Evolutionary conservation across 2,113 vertebrate genomes (phyloP), one percentile per base, ranked within the genome.

Genomic region (Passer domesticus): DNA sequence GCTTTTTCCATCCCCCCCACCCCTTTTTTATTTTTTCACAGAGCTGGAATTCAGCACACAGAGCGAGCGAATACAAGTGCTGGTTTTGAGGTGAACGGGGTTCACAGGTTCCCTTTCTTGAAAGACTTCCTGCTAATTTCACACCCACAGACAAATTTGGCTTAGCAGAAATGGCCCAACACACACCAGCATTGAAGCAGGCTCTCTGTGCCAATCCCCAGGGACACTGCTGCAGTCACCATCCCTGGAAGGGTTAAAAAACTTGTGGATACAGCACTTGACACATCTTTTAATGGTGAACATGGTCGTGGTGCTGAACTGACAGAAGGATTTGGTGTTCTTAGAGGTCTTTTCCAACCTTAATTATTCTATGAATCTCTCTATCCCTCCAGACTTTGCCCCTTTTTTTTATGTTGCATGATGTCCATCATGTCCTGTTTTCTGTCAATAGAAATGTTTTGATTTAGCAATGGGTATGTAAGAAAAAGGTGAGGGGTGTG

Each of bases 101-200:
- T 18, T 58, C 3, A 13, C 7, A 20, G 12, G 19, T 53, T 82
- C 31, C 87, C 47, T 62, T 44, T 53, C 46, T 69, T 6, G 4
- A n/a, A 63, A 55, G 13, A 28, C 35, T 83, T 80, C 5, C 7
- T n/a, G 7, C 10, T 79, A 9, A 62, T 76, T 68, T 73, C 50
- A 73, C 17, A 85, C 2, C 7, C 17, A 15, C 7, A 5, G 44
- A 72, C 63, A 52, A 77, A 28, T 58, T 25, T 66, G 25, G 27
- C 8, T 52, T 16, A 56, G 28, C 70, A 80, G 59, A 73, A 80
- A 7, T 10, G 18, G 21, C n/a, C 39, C 35, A 37, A 43, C 15
- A 31, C 27, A 49, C 12, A 15, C 7, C 1, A 3, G 7, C 4
- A 8, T 25, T 41, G 56, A 55, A 5, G 28, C 2, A 4, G 53